Evolutionary conservation across 1,140 invertebrate species (phyloP).

Genomic region (Megathymus violae): DNA sequence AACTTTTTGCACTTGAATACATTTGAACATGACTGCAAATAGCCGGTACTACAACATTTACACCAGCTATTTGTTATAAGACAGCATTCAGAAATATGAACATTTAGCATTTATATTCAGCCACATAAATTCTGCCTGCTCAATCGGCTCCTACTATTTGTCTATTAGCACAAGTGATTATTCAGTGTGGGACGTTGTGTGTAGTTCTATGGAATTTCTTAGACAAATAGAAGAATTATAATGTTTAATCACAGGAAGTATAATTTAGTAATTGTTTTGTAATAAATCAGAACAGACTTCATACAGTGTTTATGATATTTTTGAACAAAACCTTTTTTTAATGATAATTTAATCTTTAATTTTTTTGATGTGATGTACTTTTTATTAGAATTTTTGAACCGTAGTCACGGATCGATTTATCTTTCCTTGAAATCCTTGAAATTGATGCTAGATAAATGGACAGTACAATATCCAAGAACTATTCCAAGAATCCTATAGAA

Average conservation of each 20-base stretch:
- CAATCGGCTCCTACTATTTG: constrained; percentile 30
- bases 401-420: no score
- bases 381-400: no score
- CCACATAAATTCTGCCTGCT: constrained; percentile 21
- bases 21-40: no score
- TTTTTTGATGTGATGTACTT: no score
- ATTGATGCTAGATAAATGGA: no score
- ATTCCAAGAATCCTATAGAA: no score
- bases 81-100: constrained; percentile 6
- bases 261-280: not conserved
- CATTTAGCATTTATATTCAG: constrained; percentile 19
- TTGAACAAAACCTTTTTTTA: no score
- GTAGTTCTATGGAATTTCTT: constrained; percentile 25
- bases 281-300: not conserved
- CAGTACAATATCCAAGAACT: no score
- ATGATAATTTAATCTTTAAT: no score
- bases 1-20: no score
- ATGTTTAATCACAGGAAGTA: not conserved
- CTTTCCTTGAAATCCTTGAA: no score
- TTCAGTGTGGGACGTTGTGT: constrained; percentile 11
- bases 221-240: not conserved
- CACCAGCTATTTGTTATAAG: constrained; percentile 7
- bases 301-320: no score
- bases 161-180: constrained; percentile 26
- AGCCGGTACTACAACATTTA: not conserved